Evolutionary conservation across 2,113 vertebrate genomes (phyloP).

Genomic region (Pluvialis apricaria): DNA sequence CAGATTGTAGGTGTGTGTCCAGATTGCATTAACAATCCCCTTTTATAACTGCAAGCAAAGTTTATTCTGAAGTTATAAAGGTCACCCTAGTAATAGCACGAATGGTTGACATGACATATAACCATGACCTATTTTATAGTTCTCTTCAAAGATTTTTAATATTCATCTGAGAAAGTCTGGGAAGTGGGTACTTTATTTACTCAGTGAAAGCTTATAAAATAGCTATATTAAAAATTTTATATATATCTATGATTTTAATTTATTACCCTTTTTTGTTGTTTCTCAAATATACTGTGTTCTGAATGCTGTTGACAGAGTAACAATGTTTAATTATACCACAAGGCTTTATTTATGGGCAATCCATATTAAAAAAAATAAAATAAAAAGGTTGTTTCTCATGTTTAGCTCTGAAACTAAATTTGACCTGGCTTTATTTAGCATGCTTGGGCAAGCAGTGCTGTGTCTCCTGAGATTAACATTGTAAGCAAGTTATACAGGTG

Average conservation of each 20-base stretch:
- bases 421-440: constrained; percentile 48
- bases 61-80: constrained; percentile 57
- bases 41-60: constrained; percentile 39
- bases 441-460: constrained; percentile 6
- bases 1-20: constrained; percentile 1
- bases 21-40: not conserved
- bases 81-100: not conserved
- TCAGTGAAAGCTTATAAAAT: constrained; percentile 39
- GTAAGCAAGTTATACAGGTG: constrained; percentile 74
- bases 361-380: not conserved
- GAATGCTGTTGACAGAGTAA: constrained; percentile 9
- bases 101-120: constrained; percentile 2
- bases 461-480: constrained; percentile 70
- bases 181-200: constrained; percentile 30
- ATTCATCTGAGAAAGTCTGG: constrained; percentile 25
- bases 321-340: constrained; percentile 16
- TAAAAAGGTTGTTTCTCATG: not conserved
- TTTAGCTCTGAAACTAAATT: constrained; percentile 42
- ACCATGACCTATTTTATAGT: constrained; percentile 39
- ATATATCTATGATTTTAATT: constrained; percentile 31
- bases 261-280: not conserved
- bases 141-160: constrained; percentile 42
- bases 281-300: constrained; percentile 22
- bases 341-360: constrained; percentile 3
- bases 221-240: constrained; percentile 16